Conservation (phyloP, 2,113 vertebrate genomes). For the Fregetta grallaria region DNA sequence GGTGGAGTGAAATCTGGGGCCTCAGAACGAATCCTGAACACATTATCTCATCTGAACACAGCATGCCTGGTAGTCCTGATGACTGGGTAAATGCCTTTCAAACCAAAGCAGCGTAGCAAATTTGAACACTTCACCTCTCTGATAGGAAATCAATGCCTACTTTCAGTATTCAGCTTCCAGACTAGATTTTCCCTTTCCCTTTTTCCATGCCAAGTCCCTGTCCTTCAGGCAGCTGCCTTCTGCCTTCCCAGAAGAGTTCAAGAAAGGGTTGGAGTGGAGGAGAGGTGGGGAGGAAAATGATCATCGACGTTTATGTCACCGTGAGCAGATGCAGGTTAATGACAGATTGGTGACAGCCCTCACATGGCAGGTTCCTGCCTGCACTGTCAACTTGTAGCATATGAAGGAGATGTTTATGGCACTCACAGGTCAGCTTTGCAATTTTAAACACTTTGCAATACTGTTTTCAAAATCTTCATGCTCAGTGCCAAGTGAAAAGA, state of each 20-base stretch:
- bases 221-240: neutral
- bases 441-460: neutral
- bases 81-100: neutral
- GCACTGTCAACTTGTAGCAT: neutral
- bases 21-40: neutral
- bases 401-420: neutral
- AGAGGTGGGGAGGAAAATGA: neutral
- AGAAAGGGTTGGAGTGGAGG: neutral
- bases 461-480: neutral
- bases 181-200: neutral
- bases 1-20: neutral
- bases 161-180: neutral
- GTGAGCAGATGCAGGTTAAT: neutral
- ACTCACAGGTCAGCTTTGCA: neutral
- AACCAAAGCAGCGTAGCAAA: neutral
- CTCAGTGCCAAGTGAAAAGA: conserved; percentile 28
- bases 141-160: neutral
- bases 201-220: neutral
- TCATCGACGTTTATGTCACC: neutral
- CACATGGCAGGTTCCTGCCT: neutral
- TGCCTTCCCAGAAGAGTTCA: neutral
- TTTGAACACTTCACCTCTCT: neutral
- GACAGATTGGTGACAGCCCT: neutral
- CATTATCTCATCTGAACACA: neutral
- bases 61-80: neutral